phyloP scores from a whole-genome alignment of 2,888 invertebrate species.

The Pristionchus exspectatus region DNA sequence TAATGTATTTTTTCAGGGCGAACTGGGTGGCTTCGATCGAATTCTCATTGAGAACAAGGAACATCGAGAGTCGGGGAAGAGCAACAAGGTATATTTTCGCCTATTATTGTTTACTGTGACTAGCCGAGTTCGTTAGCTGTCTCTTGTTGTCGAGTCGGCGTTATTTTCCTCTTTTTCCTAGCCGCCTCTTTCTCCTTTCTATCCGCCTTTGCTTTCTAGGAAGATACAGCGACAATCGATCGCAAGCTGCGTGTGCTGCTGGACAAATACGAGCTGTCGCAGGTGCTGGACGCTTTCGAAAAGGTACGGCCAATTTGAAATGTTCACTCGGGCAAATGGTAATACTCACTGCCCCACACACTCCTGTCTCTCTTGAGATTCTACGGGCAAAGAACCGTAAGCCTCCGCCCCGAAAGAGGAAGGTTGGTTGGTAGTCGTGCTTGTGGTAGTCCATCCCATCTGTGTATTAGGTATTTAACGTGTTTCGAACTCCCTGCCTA shows the following conservation, averaged over 20 bases:
- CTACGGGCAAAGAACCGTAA: slow-evolving; percentile 40
- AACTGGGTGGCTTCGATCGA: slow-evolving; percentile 70
- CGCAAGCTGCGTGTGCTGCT: slow-evolving; percentile 70
- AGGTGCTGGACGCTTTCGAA: slow-evolving; percentile 71
- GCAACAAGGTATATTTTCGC: slow-evolving; percentile 44
- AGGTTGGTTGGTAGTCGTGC: slow-evolving; percentile 40
- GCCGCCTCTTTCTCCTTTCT: not conserved
- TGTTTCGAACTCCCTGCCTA: slow-evolving; percentile 1
- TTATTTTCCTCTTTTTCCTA: not conserved
- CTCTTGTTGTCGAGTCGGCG: not conserved
- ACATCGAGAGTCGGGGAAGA: slow-evolving; percentile 57
- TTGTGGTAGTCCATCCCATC: not conserved
- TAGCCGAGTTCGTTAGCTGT: not conserved
- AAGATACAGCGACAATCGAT: slow-evolving; percentile 63
- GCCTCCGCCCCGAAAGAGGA: slow-evolving; percentile 22
- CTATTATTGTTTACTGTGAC: slow-evolving; percentile 22
- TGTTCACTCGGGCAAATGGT: not conserved
- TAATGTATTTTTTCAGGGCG: slow-evolving; percentile 63
- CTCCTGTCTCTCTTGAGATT: not conserved
- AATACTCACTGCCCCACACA: not conserved
- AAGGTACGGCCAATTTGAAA: slow-evolving; percentile 62
- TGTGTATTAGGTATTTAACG: not conserved
- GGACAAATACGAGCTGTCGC: slow-evolving; percentile 71
- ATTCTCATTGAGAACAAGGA: slow-evolving; percentile 72
- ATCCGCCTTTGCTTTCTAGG: slow-evolving; percentile 3